Percentiles rank a stretch among this genome's conserved stretches.
These are phyloP conservation scores for Drosophila jambulina DNA, from an alignment of 1,140 invertebrate genomes.

Conservation along the genomic window DNA sequence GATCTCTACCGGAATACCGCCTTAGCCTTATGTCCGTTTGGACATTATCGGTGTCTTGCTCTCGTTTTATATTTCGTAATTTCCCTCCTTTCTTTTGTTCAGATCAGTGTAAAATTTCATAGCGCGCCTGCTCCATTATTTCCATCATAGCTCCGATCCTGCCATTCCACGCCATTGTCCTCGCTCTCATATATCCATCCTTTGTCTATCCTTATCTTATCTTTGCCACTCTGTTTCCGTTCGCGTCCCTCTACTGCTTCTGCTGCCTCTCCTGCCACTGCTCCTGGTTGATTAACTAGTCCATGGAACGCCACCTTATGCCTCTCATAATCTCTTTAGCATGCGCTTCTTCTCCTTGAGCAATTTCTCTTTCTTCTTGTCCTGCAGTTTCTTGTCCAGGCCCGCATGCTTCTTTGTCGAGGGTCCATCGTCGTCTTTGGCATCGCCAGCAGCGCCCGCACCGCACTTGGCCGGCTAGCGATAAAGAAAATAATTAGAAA, in stretches of 20 bases:
- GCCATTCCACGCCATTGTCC: constrained; percentile 15
- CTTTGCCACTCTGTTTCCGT: constrained; percentile 12
- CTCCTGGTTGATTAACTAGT: constrained; percentile 26
- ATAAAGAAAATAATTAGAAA: not conserved
- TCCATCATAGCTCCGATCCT: constrained; percentile 27
- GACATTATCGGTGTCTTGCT: constrained; percentile 11
- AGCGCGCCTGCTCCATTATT: constrained; percentile 51
- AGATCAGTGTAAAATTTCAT: constrained; percentile 67
- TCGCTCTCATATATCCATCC: constrained; percentile 16
- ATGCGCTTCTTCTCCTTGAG: constrained; percentile 94
- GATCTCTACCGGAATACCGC: constrained; percentile 22
- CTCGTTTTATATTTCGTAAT: constrained; percentile 15
- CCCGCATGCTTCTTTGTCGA: constrained; percentile 92
- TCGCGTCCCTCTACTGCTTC: constrained; percentile 20
- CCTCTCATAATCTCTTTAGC: constrained; percentile 94
- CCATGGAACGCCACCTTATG: constrained; percentile 42
- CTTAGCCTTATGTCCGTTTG: constrained; percentile 15
- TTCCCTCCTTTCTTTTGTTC: constrained; percentile 32
- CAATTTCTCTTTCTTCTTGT: constrained; percentile 91
- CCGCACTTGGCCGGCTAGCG: constrained; percentile 78
- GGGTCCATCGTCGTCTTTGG: constrained; percentile 88
- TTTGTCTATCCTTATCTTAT: constrained; percentile 10
- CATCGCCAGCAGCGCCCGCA: constrained; percentile 58
- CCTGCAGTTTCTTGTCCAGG: constrained; percentile 90
- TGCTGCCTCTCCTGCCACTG: constrained; percentile 6